Percentiles rank a stretch among this genome's conserved stretches.
These are phyloP conservation scores for Melitaea athalia DNA, from an alignment of 2,888 invertebrate genomes.

Conservation along the genomic window DNA sequence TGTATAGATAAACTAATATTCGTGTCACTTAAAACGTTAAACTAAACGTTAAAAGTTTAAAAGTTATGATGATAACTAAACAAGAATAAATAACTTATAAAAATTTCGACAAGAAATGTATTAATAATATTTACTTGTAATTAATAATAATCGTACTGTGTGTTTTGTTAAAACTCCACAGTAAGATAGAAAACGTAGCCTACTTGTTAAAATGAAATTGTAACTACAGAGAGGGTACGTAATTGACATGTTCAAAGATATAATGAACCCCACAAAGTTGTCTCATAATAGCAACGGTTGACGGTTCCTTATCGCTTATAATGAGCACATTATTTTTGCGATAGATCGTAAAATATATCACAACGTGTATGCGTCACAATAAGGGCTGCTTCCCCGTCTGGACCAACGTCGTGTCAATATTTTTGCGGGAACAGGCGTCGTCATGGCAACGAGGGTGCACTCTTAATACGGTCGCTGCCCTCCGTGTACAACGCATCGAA, in stretches of 20 bases:
- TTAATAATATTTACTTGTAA: too few relatives aligned
- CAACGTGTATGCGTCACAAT: conserved; percentile 55
- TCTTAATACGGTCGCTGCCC: conserved; percentile 69
- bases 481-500: conserved; percentile 63
- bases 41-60: too few relatives aligned
- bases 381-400: conserved; percentile 57
- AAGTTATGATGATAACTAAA: too few relatives aligned
- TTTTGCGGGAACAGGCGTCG: conserved; percentile 72
- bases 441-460: conserved; percentile 73
- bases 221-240: not conserved
- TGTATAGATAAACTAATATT: too few relatives aligned
- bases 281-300: conserved; percentile 58
- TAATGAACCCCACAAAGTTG: conserved; percentile 46
- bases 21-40: too few relatives aligned
- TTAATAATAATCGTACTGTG: too few relatives aligned
- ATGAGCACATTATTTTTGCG: conserved; percentile 61
- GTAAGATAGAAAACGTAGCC: not conserved
- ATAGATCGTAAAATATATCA: conserved; percentile 68
- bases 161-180: too few relatives aligned
- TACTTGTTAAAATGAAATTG: not conserved
- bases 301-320: conserved; percentile 67
- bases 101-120: too few relatives aligned
- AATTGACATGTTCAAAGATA: not conserved
- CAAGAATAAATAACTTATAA: too few relatives aligned
- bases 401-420: conserved; percentile 70